Conservation (phyloP, 2,888 invertebrate species). For the Melieria picta region DNA sequence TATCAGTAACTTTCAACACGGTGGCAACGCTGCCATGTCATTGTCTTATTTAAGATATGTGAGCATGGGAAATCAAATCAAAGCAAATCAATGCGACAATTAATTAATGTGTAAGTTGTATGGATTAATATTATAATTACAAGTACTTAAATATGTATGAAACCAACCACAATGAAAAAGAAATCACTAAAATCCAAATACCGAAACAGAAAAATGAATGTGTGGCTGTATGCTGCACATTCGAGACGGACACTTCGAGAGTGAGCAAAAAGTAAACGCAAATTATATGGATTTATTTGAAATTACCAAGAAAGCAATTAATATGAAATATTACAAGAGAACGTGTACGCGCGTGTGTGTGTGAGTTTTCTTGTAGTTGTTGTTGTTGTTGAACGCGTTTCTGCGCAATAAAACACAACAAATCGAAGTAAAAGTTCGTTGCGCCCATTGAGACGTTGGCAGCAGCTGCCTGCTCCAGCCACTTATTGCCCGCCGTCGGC, state of each 20-base stretch:
- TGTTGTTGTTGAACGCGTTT: background rate
- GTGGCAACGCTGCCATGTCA: no score
- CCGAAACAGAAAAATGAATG: background rate
- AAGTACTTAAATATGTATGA: background rate
- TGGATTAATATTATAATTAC: background rate
- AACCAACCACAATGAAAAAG: background rate
- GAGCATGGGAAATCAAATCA: background rate
- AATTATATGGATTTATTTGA: background rate
- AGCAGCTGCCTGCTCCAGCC: background rate
- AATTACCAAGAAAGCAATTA: constrained; percentile 28
- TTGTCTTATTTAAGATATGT: no score
- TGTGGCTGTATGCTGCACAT: background rate
- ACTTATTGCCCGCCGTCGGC: background rate
- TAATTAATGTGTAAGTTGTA: background rate
- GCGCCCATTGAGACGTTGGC: constrained; percentile 17
- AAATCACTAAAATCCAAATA: background rate
- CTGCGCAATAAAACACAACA: background rate
- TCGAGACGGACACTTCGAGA: background rate
- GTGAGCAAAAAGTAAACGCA: no score
- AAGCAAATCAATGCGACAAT: background rate
- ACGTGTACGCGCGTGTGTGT: constrained; percentile 2
- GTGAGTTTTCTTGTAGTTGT: background rate
- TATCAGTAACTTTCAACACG: no score
- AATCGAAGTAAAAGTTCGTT: constrained; percentile 29
- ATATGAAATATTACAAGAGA: constrained; percentile 3